phyloP scores from a whole-genome alignment of 2,888 invertebrate species.

The Netelia inedita region DNA sequence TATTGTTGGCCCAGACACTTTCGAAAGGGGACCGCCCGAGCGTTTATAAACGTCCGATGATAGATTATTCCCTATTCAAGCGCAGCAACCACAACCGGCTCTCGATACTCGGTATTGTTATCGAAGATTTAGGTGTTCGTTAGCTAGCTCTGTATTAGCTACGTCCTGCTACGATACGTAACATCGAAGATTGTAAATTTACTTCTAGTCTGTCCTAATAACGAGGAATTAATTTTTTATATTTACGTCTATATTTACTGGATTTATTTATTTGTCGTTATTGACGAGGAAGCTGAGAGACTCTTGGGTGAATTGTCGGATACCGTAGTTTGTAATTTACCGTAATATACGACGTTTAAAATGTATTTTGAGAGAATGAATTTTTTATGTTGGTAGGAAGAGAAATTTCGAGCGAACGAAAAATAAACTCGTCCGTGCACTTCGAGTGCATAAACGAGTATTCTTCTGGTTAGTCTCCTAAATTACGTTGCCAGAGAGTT shows the following conservation, averaged over 20 bases:
- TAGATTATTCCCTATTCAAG: constrained; percentile 59
- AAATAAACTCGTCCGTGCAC: constrained; percentile 11
- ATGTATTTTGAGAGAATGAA: neutral
- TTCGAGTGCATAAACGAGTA: constrained; percentile 26
- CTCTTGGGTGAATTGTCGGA: no score
- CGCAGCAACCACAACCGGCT: constrained; percentile 8
- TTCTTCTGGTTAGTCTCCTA: constrained; percentile 48
- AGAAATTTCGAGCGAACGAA: constrained; percentile 14
- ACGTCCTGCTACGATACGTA: no score
- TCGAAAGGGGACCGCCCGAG: constrained; percentile 53
- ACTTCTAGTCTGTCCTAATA: no score
- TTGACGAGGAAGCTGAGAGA: no score
- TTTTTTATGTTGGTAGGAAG: neutral
- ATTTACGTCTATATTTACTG: no score
- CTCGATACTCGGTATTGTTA: constrained; percentile 4
- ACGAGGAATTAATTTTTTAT: no score
- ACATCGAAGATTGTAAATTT: no score
- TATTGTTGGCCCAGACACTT: constrained; percentile 62
- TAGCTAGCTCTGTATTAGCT: neutral
- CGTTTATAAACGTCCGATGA: constrained; percentile 44
- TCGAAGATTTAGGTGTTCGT: neutral
- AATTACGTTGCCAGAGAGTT: constrained; percentile 26
- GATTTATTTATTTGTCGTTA: no score
- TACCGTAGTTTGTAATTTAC: no score
- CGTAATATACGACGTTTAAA: neutral